Base-by-base conservation (phyloP, 2,888 invertebrate species). In the Drosophila antonietae region DNA sequence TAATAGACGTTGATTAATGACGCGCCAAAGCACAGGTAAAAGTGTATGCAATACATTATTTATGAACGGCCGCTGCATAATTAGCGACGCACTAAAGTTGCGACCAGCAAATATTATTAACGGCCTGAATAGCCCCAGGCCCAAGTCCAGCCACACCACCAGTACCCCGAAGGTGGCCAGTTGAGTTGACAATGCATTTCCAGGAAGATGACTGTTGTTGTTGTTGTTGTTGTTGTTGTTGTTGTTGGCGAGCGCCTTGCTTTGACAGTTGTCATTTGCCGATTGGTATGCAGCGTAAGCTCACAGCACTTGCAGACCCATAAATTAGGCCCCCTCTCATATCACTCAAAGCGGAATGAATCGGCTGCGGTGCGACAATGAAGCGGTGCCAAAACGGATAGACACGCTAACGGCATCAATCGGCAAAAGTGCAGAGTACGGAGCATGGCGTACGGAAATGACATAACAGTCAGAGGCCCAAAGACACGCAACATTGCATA, bases 401-500 rank as follows among this genome's bases (percentile, higher is more conserved):
- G 74, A 70, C 80, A 80, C 68, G 78, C 86, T 72, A 85, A 75
- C 72, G 80, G 86, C 84, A 88, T 89, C 89, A 89, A 88, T 83
- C 81, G 84, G 28, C 72, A 72, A 85, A 69, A 79, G 60, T 85
- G 74, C 74, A 46, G 60, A 60, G 79, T 53, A 52, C 18, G 61
- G 57, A 35, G 67, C n/a, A 60, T 47, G 63, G 44, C 56, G 66
- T 46, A 56, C 66, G 87, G 84, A 81, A 76, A 72, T 74, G 69
- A 33, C 65, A 76, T 73, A 70, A 62, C 72, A 74, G 77, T 51
- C 62, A 61, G 56, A 61, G 57, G 73, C 73, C 77, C 85, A 81
- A 84, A 81, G 85, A 75, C 82, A 85, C 80, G 86, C 85, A 88
- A 82, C 88, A 88, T 80, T 89, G 88, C 83, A 77, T 89, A 89